Conservation (phyloP, 1,140 invertebrate genomes). For the Drosophila lacertosa region DNA sequence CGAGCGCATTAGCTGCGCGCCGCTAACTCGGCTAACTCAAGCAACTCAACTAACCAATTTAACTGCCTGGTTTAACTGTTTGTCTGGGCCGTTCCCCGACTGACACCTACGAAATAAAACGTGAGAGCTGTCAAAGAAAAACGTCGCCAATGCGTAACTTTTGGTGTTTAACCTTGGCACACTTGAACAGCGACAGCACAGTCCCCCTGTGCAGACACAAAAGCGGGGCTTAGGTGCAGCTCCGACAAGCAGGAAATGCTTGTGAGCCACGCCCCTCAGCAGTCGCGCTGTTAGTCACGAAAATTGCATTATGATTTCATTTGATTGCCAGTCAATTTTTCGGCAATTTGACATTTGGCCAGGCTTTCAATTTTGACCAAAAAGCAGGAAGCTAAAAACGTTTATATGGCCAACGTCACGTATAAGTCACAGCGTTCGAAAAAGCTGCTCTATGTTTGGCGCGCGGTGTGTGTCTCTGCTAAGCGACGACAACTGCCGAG, state of each 20-base stretch:
- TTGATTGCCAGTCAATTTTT: conserved; percentile 34
- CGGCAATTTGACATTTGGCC: conserved; percentile 42
- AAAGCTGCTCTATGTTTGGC: not conserved
- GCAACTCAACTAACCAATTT: conserved; percentile 7
- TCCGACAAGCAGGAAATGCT: conserved; percentile 38
- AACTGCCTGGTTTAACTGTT: conserved; percentile 39
- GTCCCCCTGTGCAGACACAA: not conserved
- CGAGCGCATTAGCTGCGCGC: conserved; percentile 53
- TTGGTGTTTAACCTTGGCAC: conserved; percentile 66
- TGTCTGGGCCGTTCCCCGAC: conserved; percentile 8
- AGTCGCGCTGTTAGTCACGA: conserved; percentile 1
- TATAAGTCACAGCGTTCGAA: conserved; percentile 6
- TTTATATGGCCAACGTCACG: conserved; percentile 19
- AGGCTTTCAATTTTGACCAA: conserved; percentile 25
- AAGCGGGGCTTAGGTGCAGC: not conserved
- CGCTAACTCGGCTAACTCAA: conserved; percentile 25
- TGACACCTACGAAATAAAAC: conserved; percentile 77
- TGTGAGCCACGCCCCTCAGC: conserved; percentile 2
- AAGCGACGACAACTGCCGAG: not conserved
- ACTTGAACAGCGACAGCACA: conserved; percentile 40
- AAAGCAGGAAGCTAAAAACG: conserved; percentile 32
- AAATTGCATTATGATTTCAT: conserved; percentile 37
- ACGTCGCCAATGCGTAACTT: conserved; percentile 48
- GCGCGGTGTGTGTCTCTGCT: conserved; percentile 11
- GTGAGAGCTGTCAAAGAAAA: conserved; percentile 42